Evolutionary conservation across 2,113 vertebrate species (phyloP).

Genomic region (Mus spicilegus): DNA sequence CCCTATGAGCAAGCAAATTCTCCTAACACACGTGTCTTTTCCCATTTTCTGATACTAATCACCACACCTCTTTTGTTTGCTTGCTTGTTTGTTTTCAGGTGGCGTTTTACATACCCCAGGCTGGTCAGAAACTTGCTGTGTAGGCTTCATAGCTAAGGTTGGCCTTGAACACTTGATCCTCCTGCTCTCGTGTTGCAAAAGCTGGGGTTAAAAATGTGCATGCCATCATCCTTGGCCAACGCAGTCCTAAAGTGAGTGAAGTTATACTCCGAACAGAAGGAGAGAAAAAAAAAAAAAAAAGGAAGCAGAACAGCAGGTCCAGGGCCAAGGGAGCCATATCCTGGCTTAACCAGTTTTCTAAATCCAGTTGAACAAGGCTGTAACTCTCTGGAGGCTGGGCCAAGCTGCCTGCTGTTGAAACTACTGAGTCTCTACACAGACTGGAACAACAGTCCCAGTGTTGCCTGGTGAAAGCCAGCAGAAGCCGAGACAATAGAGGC

Average conservation of each 20-base stretch:
- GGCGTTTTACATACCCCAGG: background rate
- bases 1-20: background rate
- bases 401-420: constrained; percentile 12
- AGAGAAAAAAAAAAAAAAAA: background rate
- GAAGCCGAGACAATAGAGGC: constrained; percentile 13
- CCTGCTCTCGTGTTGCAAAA: background rate
- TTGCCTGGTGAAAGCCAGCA: background rate
- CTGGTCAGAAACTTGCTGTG: background rate
- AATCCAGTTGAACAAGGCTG: constrained; percentile 69
- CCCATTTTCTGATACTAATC: background rate
- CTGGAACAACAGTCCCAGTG: constrained; percentile 47
- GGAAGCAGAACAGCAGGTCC: background rate
- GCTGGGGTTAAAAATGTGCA: background rate
- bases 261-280: background rate
- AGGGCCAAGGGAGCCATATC: background rate
- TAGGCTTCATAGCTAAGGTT: background rate
- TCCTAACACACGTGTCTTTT: background rate
- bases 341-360: constrained; percentile 65
- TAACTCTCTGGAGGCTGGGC: constrained; percentile 42
- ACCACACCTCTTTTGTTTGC: background rate
- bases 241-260: background rate
- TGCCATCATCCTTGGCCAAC: background rate
- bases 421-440: background rate
- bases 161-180: background rate
- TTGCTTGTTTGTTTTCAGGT: background rate